phyloP scores from a whole-genome alignment of 2,888 invertebrate species.

The Conistra vaccinii region DNA sequence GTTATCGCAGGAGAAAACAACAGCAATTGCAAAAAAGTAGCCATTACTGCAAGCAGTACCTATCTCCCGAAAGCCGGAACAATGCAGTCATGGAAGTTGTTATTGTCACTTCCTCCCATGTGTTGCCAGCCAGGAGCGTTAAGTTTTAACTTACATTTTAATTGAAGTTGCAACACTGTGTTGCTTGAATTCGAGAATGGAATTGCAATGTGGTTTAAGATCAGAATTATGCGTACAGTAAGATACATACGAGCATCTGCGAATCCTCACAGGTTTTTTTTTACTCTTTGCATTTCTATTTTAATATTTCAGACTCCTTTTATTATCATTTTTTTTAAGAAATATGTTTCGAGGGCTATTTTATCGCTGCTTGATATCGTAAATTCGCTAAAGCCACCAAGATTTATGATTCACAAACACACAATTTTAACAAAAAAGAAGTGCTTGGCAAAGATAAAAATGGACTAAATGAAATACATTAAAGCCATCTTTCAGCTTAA shows the following conservation, averaged over 20 bases:
- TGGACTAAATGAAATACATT: slow-evolving; percentile 29
- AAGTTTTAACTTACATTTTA: slow-evolving; percentile 27
- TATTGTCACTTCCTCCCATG: slow-evolving; percentile 44
- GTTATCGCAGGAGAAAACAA: background rate
- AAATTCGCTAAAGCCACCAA: background rate
- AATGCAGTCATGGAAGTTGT: slow-evolving; percentile 32
- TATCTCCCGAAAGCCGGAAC: slow-evolving; percentile 23
- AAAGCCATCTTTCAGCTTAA: slow-evolving; percentile 29
- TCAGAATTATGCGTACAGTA: slow-evolving; percentile 36
- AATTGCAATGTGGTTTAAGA: slow-evolving; percentile 28
- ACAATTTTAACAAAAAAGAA: slow-evolving; percentile 2
- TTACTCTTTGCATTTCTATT: too few species aligned
- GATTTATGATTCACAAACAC: background rate
- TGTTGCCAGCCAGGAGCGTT: slow-evolving; percentile 44
- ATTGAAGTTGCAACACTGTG: slow-evolving; percentile 31
- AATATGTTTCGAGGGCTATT: background rate
- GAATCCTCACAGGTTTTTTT: background rate
- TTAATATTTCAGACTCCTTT: too few species aligned
- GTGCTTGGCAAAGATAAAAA: background rate
- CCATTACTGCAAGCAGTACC: slow-evolving; percentile 18
- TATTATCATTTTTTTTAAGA: background rate
- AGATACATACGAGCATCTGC: slow-evolving; percentile 18
- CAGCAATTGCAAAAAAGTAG: background rate
- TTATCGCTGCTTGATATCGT: background rate
- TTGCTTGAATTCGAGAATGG: slow-evolving; percentile 19